A percentile compares a stretch with the other conserved stretches of the same genome.
Conservation (phyloP, 2,797 vertebrate species). For the Telmatherina bonti region DNA sequence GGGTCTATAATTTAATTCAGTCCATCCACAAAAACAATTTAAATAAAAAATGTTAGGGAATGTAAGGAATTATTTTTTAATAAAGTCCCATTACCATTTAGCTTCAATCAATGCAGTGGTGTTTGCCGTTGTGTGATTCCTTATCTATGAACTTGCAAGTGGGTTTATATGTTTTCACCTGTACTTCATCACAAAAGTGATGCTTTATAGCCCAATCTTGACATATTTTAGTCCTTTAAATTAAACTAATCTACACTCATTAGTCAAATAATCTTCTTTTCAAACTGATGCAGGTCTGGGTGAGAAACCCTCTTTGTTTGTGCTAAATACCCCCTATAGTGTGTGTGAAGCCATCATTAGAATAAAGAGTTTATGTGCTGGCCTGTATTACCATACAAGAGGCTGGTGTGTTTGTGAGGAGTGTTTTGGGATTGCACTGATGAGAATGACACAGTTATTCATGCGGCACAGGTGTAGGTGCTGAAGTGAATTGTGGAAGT, state of each 20-base stretch:
- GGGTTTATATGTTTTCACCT: conserved; percentile 13
- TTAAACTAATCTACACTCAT: conserved; percentile 25
- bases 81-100: not conserved
- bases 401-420: conserved; percentile 48
- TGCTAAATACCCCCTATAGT: conserved; percentile 47
- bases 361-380: conserved; percentile 51
- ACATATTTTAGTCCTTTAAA: conserved; percentile 13
- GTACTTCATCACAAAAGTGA: not conserved
- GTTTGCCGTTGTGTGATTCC: too few relatives aligned
- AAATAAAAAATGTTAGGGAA: too few relatives aligned
- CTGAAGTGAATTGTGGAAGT: conserved; percentile 18
- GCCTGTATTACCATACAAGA: conserved; percentile 52
- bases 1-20: too few relatives aligned
- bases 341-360: conserved; percentile 49
- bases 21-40: too few relatives aligned
- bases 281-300: conserved; percentile 28
- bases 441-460: conserved; percentile 37
- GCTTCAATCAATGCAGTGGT: too few relatives aligned
- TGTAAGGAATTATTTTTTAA: too few relatives aligned
- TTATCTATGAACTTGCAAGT: too few relatives aligned
- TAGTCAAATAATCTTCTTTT: conserved; percentile 23
- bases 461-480: not conserved
- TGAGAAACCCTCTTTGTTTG: conserved; percentile 43
- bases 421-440: conserved; percentile 51
- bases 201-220: not conserved